Evolutionary conservation across 2,888 invertebrate genomes (phyloP).

Genomic region (Apoda limacodes): DNA sequence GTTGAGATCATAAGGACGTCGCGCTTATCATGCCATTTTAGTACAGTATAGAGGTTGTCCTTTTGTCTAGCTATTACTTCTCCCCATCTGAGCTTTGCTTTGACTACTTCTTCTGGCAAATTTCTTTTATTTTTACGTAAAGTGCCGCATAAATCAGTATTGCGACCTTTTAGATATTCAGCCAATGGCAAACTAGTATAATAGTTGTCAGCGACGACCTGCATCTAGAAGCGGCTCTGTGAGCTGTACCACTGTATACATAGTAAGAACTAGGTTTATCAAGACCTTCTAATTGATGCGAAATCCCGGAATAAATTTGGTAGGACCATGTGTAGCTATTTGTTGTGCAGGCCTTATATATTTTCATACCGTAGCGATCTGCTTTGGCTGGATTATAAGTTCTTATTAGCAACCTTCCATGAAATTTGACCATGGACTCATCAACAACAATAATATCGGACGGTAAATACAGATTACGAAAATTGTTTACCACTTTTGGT

Average conservation of each 20-base stretch:
- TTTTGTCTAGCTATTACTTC: constrained; percentile 16
- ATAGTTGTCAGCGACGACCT: constrained; percentile 7
- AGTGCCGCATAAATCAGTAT: constrained; percentile 19
- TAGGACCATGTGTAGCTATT: too few relatives aligned
- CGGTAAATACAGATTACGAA: too few relatives aligned
- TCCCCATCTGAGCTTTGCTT: constrained; percentile 10
- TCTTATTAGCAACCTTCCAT: constrained; percentile 9
- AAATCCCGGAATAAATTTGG: too few relatives aligned
- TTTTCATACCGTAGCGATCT: too few relatives aligned
- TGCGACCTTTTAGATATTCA: constrained; percentile 8
- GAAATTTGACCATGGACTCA: too few relatives aligned
- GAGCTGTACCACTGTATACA: too few relatives aligned
- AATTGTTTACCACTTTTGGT: too few relatives aligned
- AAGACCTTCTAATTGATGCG: constrained; percentile 10
- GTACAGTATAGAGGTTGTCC: constrained; percentile 18
- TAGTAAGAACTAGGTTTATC: constrained; percentile 1
- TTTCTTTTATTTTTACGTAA: constrained; percentile 18
- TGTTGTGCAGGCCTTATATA: constrained; percentile 10
- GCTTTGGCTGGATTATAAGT: constrained; percentile 5
- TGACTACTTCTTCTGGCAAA: constrained; percentile 15
- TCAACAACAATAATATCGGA: too few relatives aligned
- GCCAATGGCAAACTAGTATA: constrained; percentile 11
- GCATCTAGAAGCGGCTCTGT: too few relatives aligned
- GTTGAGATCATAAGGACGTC: too few relatives aligned
- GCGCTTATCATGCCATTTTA: too few relatives aligned